Base-by-base conservation (phyloP, 1,140 invertebrate genomes). In the Drosophila neocordata region DNA sequence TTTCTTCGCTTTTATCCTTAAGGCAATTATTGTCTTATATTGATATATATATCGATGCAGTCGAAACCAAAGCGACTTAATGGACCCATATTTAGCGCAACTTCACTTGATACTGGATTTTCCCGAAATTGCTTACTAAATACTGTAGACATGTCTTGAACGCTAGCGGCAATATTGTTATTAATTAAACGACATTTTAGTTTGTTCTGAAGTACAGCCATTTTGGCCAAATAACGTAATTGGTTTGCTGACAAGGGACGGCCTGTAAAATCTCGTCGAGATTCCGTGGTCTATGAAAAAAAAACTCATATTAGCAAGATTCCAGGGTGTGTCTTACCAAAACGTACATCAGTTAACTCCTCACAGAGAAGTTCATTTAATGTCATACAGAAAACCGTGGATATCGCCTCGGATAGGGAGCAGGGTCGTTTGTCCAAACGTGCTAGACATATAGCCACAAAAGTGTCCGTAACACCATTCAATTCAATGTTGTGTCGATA, bases 401-500 rank as follows among this genome's bases (percentile, higher is more conserved):
- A 57, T 63, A 85, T 77, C n/a, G 81, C 69, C 13, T 81, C 69
- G 8, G 52, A 27, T 24, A 84, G 20, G 1, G 63, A 51, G 15
- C 51, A 63, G 1, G 64, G 48, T 9, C 11, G 38, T 3, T 41
- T 53, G 7, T 77, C 51, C 9, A 55, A 22, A 1, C 77, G 63
- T 5, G 55, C 67, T 11, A 85, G 12, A 48, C 81, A 80, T 8
- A 77, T 11, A 0, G 57, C 66, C 1, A 84, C 77, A 27, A 84
- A 85, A 1, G 77, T 64, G 35, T 84, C 81, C 2, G 56, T 64
- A 18, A 85, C 11, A 6, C 81, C 81, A 13, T 58, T 58, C n/a
- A 84, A 18, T 6, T 12, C 18, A 3, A 84, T 55, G 6, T 61
- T 38, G 11, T 85, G 73, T 8, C 48, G 51, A n/a, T 70, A 37